Percentiles rank a stretch among this genome's conserved stretches.
Conservation (phyloP, 2,888 invertebrate genomes). For the Dendrolimus pini region DNA sequence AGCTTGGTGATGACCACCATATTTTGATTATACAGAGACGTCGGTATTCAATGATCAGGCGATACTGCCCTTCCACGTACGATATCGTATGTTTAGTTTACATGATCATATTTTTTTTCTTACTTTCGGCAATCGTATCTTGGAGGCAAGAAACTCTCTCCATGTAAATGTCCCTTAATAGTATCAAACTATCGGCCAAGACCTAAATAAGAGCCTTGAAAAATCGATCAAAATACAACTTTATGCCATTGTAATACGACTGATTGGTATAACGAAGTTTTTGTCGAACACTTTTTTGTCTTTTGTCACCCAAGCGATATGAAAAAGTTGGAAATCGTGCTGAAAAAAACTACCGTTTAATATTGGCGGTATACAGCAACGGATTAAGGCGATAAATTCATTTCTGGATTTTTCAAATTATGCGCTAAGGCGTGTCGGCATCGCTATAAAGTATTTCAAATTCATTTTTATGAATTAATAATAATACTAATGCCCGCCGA, state of each 20-base stretch:
- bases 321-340: conserved; percentile 72
- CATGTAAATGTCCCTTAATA: background rate
- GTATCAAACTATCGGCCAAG: background rate
- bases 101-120: too few species aligned
- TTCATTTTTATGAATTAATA: background rate
- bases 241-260: background rate
- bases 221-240: background rate
- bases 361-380: conserved; percentile 38
- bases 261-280: background rate
- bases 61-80: too few species aligned
- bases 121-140: too few species aligned
- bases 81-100: too few species aligned
- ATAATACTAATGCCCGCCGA: too few species aligned
- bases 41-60: too few species aligned
- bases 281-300: conserved; percentile 34
- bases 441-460: background rate
- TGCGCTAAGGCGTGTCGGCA: conserved; percentile 17
- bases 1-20: too few species aligned
- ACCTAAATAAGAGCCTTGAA: background rate
- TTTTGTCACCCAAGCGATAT: conserved; percentile 62
- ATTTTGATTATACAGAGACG: too few species aligned
- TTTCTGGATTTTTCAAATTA: conserved; percentile 10
- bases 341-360: conserved; percentile 59
- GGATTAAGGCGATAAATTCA: background rate
- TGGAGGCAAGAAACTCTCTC: too few species aligned